Evolutionary conservation across 2,113 vertebrate species (phyloP).

Genomic region (Petrocephalus microphthalmus): DNA sequence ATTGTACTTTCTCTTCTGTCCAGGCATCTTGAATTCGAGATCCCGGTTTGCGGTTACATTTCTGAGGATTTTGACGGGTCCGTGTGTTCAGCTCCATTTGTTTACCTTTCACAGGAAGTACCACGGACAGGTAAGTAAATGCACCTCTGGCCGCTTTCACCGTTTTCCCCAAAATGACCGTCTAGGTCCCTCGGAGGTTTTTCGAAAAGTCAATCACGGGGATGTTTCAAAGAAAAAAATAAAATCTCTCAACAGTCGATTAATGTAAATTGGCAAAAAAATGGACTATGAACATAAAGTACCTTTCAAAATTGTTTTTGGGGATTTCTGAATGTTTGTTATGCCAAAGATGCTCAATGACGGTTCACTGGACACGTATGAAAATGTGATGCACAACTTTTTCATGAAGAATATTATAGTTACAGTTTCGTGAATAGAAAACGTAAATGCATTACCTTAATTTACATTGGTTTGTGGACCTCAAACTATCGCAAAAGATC

Average conservation of each 20-base stretch:
- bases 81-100: slow-evolving; percentile 51
- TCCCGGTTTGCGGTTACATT: slow-evolving; percentile 32
- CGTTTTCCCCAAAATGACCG: not conserved
- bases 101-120: slow-evolving; percentile 54
- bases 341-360: not conserved
- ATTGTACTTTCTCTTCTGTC: slow-evolving; percentile 55
- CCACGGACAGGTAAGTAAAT: slow-evolving; percentile 9
- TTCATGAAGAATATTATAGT: not conserved
- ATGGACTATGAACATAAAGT: not conserved
- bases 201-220: not conserved
- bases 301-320: not conserved
- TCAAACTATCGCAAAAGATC: not conserved
- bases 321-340: not conserved
- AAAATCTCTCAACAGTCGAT: not conserved
- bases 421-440: not conserved
- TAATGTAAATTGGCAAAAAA: not conserved
- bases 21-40: slow-evolving; percentile 49
- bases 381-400: not conserved
- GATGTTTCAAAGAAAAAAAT: not conserved
- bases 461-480: not conserved
- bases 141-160: not conserved
- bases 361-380: not conserved
- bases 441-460: not conserved
- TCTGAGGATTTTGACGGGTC: slow-evolving; percentile 30
- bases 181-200: not conserved